Percentiles rank a stretch among this genome's conserved stretches.
Evolutionary conservation across 2,797 vertebrate species (phyloP).

Genomic region (Arctocebus calabarensis): DNA sequence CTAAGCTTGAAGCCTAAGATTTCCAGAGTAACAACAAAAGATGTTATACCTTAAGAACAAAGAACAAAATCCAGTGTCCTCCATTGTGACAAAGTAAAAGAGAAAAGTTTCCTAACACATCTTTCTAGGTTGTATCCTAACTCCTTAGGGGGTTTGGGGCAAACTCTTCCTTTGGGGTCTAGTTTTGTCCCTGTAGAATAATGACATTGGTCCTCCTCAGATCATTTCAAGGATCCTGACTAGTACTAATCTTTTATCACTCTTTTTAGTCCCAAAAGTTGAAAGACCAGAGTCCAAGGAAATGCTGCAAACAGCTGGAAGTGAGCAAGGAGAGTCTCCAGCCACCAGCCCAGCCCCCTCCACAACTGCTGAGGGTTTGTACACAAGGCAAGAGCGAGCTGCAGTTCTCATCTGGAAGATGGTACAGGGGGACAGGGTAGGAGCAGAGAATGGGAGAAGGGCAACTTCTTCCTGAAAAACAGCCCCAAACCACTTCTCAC

Average conservation of each 20-base stretch:
- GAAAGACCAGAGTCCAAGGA: neutral
- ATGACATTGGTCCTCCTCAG: neutral
- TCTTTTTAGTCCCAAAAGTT: neutral
- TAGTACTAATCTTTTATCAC: neutral
- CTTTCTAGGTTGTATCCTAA: neutral
- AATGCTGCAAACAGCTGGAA: neutral
- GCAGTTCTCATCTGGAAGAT: rapidly evolving
- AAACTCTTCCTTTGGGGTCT: neutral
- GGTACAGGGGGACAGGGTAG: neutral
- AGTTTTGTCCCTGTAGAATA: neutral
- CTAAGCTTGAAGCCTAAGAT: neutral
- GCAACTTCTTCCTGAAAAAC: neutral
- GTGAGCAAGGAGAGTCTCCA: neutral
- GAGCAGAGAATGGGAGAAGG: neutral
- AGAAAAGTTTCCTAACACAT: neutral
- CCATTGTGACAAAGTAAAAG: neutral
- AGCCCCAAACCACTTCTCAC: neutral
- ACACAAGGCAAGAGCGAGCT: neutral
- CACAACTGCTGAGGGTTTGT: no score
- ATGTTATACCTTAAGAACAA: neutral
- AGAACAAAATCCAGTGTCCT: neutral
- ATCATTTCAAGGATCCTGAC: neutral
- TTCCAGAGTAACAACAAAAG: neutral
- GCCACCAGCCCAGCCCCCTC: neutral
- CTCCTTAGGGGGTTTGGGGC: neutral